Base-by-base conservation (phyloP, 2,888 invertebrate species). In the Drosophila colorata region DNA sequence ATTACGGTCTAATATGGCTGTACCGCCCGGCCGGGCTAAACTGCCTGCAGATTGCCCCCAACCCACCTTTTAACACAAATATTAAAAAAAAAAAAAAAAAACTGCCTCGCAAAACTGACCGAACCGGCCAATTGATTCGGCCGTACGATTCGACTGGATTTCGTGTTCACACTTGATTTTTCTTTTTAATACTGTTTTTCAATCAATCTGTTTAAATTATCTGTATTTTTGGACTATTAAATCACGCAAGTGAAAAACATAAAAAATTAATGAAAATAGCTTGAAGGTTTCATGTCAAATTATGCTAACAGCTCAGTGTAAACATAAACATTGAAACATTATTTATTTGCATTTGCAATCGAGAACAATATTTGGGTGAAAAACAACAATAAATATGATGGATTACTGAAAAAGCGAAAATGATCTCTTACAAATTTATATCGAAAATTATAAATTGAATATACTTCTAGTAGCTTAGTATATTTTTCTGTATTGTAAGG, bases 1-100 rank as follows among this genome's bases (percentile, higher is more conserved):
- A 86, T 82, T 80, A 78, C 55, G 44, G 35, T 41, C 60, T 67
- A 78, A 77, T 69, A 65, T 41, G 69, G 20, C 13, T 46, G 46
- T 52, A 52, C 33, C 33, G 31, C 37, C 44, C 28, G 56, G 52
- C 35, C 46, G 2, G 53, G 28, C 65, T 51, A 52, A 58, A 53
- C 49, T 64, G 56, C 60, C 37, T 41, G 46, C 68, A 51, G 28
- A 28, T 28, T 9, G 28, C 28, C 28, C 9, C 9, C 28, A 2
- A 20, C 28, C 28, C 28, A 8, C 9, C 28, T 9, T 2, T 2
- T 1, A 35, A 35, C n/a, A n/a, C n/a, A 35, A 35, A 16, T 37
- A n/a, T n/a, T n/a, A 2, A n/a, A 38, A 51, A 33, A 37, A 43
- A 49, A 20, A 6, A 11, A 4, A 20, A 31, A 53, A 44, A 37